Percentiles rank a stretch among this genome's conserved stretches.
phyloP scores from a whole-genome alignment of 2,888 invertebrate species.

The Mythimna pallens region DNA sequence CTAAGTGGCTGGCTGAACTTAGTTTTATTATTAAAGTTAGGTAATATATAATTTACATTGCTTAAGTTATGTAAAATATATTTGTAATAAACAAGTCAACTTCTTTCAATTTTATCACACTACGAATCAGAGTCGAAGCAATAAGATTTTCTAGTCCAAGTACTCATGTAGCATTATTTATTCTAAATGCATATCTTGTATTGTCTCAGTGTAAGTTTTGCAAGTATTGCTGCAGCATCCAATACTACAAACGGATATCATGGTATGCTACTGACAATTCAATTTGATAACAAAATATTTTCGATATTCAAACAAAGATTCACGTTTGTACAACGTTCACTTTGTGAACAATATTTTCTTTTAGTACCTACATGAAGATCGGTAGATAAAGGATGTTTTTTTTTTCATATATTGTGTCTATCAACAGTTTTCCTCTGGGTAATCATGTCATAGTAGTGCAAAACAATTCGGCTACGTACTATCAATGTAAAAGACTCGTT shows the following conservation, averaged over 20 bases:
- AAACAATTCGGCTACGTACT: constrained; percentile 57
- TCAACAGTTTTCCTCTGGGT: constrained; percentile 66
- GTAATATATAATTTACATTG: too few relatives aligned
- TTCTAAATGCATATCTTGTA: constrained; percentile 35
- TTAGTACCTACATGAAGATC: background rate
- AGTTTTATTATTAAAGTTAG: too few relatives aligned
- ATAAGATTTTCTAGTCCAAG: background rate
- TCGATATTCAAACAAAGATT: constrained; percentile 22
- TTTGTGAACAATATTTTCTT: constrained; percentile 6
- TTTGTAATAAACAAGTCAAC: too few relatives aligned
- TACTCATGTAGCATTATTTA: constrained; percentile 20
- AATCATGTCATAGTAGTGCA: constrained; percentile 57
- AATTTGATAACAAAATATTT: constrained; percentile 32
- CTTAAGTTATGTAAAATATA: too few relatives aligned
- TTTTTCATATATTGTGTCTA: constrained; percentile 34
- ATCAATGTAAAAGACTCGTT: constrained; percentile 59
- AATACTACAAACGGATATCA: constrained; percentile 26
- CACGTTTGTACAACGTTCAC: constrained; percentile 5
- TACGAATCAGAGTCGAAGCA: background rate
- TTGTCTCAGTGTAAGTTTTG: constrained; percentile 32
- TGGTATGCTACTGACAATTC: constrained; percentile 33
- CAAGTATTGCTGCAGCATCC: constrained; percentile 14
- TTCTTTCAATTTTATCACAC: background rate
- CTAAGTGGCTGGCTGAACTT: too few relatives aligned
- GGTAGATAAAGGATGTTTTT: background rate